Conservation (phyloP, 2,797 vertebrate genomes). For the Epinephelus malabaricus region DNA sequence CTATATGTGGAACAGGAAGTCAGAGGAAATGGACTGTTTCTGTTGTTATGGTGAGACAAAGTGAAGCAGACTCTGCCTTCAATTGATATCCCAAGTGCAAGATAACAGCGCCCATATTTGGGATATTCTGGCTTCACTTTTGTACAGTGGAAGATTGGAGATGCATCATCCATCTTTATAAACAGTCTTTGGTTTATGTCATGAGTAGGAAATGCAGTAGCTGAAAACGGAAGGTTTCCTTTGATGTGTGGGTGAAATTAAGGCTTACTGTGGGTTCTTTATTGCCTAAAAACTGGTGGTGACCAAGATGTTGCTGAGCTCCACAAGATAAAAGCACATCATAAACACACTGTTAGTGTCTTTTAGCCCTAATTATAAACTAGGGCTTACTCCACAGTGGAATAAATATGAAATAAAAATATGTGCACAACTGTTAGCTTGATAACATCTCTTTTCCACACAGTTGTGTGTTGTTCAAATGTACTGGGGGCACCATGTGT, state of each 20-base stretch:
- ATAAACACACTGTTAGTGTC: conserved; percentile 36
- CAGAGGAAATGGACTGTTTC: no score
- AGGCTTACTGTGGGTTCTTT: conserved; percentile 25
- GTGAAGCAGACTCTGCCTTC: no score
- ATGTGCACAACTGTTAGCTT: conserved; percentile 8
- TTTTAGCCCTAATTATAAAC: conserved; percentile 41
- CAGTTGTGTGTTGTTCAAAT: conserved; percentile 9
- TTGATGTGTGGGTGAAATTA: conserved; percentile 46
- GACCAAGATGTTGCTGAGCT: conserved; percentile 35
- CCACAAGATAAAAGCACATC: conserved; percentile 30
- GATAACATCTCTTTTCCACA: conserved; percentile 22
- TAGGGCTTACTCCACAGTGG: conserved; percentile 36
- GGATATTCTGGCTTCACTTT: no score
- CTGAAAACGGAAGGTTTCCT: conserved; percentile 18
- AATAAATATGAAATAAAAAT: conserved; percentile 17
- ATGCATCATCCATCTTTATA: no score
- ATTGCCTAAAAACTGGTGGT: conserved; percentile 34
- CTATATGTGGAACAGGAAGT: no score
- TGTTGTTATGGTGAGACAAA: no score
- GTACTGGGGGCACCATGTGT: not conserved
- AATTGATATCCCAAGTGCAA: no score
- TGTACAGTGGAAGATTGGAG: no score
- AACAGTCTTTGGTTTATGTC: not conserved
- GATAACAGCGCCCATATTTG: no score
- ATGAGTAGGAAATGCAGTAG: conserved; percentile 11